Evolutionary conservation across 2,113 vertebrate species (phyloP).

Genomic region (Turnix velox): DNA sequence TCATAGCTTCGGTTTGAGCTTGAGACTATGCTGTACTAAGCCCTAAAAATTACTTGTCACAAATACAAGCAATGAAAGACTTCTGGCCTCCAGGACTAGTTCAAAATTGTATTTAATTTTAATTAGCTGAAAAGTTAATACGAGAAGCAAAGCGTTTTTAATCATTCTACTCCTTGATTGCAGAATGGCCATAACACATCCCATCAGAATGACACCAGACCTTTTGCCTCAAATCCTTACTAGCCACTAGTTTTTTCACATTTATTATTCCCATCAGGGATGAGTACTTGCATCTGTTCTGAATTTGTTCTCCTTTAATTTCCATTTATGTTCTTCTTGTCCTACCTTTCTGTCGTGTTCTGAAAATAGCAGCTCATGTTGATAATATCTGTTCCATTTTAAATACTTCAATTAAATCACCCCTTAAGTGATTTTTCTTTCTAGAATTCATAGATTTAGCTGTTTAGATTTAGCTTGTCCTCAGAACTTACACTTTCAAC

Average conservation of each 20-base stretch:
- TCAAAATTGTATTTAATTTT: background rate
- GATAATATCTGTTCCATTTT: slow-evolving; percentile 62
- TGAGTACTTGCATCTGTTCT: slow-evolving; percentile 43
- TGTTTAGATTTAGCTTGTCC: slow-evolving; percentile 44
- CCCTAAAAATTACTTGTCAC: background rate
- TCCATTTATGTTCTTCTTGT: slow-evolving; percentile 56
- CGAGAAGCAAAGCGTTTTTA: background rate
- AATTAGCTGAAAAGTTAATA: background rate
- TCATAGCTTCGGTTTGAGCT: background rate
- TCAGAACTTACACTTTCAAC: slow-evolving; percentile 56
- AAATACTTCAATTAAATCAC: slow-evolving; percentile 68
- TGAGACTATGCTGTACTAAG: background rate
- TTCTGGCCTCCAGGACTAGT: background rate
- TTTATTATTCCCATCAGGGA: slow-evolving; percentile 63
- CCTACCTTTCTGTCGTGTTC: slow-evolving; percentile 41
- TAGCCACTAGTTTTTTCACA: background rate
- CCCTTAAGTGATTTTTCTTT: slow-evolving; percentile 55
- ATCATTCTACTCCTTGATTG: background rate
- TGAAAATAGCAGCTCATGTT: slow-evolving; percentile 61
- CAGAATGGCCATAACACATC: background rate
- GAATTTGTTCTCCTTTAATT: slow-evolving; percentile 68
- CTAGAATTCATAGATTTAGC: slow-evolving; percentile 37
- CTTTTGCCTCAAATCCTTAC: slow-evolving; percentile 17
- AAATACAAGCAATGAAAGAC: background rate
- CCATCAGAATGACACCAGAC: background rate